A percentile compares a stretch with the other conserved stretches of the same genome.
phyloP scores from a whole-genome alignment of 2,888 invertebrate species.

The Pachycephus smyrnensis region DNA sequence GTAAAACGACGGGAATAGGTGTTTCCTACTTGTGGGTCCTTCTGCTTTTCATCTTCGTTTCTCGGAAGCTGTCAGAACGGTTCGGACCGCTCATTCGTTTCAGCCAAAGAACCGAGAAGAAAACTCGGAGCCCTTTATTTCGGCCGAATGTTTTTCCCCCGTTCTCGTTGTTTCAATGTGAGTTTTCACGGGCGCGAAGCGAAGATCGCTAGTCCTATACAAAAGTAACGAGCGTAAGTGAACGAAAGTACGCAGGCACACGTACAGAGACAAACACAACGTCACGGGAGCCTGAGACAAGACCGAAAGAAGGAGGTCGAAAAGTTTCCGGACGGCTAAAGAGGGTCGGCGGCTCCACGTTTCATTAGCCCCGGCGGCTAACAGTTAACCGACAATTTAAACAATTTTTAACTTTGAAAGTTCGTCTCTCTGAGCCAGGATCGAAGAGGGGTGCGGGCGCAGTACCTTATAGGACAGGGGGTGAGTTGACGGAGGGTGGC shows the following conservation, averaged over 20 bases:
- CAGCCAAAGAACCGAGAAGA: constrained; percentile 25
- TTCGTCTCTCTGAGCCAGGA: constrained; percentile 30
- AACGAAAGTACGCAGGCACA: not conserved
- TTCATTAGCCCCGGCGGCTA: constrained; percentile 62
- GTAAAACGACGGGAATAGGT: not conserved
- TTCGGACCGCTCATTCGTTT: constrained; percentile 48
- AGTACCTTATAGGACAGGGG: constrained; percentile 4
- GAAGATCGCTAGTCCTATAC: not conserved
- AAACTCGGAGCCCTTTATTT: constrained; percentile 32
- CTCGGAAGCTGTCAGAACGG: constrained; percentile 42
- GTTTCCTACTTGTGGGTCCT: constrained; percentile 17
- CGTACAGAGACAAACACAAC: not conserved
- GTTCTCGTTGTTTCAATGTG: not conserved
- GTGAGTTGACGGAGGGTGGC: constrained; percentile 5
- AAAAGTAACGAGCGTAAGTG: not conserved
- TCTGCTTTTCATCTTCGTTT: constrained; percentile 46
- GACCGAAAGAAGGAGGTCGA: constrained; percentile 35
- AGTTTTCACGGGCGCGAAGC: not conserved
- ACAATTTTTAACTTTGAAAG: constrained; percentile 63
- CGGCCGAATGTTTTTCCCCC: constrained; percentile 33
- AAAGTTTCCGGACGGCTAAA: constrained; percentile 41
- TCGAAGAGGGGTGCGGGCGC: not conserved
- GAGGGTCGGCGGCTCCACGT: constrained; percentile 46
- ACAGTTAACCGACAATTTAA: constrained; percentile 64
- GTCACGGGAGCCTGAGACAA: constrained; percentile 12